Percentiles rank a stretch among this genome's conserved stretches.
Evolutionary conservation across 1,140 invertebrate species (phyloP).

Genomic region (Cephus cinctus): DNA sequence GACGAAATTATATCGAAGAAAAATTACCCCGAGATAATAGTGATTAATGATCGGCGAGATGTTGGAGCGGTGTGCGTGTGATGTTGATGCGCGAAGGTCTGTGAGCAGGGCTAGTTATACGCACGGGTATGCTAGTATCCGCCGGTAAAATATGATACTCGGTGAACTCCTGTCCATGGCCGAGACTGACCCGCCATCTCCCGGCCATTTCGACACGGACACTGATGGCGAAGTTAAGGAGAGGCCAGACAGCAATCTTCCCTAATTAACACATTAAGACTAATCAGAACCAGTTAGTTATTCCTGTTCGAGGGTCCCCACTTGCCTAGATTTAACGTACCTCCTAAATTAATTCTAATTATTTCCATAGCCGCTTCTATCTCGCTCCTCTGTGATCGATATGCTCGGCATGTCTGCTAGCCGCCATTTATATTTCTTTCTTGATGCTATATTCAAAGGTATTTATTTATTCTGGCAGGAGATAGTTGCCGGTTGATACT

Average conservation of each 20-base stretch:
- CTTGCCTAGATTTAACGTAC: constrained; percentile 54
- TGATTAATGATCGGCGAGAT: constrained; percentile 52
- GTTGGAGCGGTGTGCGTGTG: constrained; percentile 19
- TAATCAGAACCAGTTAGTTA: constrained; percentile 52
- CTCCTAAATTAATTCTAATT: constrained; percentile 55
- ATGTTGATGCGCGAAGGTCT: constrained; percentile 15
- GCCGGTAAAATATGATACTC: constrained; percentile 39
- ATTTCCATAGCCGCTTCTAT: too few species aligned
- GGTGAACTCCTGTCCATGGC: constrained; percentile 34
- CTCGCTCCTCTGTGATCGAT: too few species aligned
- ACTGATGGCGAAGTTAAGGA: constrained; percentile 13
- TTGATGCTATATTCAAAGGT: too few species aligned
- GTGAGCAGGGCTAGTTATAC: neutral
- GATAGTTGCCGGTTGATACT: too few species aligned
- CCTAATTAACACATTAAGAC: constrained; percentile 55
- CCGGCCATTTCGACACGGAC: constrained; percentile 29
- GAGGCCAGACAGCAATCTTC: constrained; percentile 31
- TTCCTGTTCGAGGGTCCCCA: constrained; percentile 45
- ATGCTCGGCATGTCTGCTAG: too few species aligned
- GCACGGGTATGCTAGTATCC: constrained; percentile 16
- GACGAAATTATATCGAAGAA: constrained; percentile 52
- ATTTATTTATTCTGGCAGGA: too few species aligned
- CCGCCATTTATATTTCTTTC: too few species aligned
- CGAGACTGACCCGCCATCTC: constrained; percentile 18
- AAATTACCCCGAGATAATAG: constrained; percentile 51